Base-by-base conservation (phyloP, 2,888 invertebrate genomes). In the Agrilus mali region DNA sequence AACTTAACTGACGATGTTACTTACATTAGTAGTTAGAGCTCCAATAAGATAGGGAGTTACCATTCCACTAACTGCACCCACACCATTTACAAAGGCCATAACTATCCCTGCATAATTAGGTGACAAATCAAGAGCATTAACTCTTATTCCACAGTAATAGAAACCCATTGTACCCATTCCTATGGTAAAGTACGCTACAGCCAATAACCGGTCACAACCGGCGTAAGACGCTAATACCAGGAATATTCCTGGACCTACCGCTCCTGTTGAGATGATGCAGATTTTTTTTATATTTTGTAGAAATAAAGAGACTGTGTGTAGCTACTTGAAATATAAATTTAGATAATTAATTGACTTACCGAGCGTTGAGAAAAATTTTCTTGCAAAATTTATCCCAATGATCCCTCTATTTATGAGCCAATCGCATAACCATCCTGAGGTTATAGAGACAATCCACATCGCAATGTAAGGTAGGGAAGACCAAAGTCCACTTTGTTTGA, bases 141-240 rank as follows among this genome's bases (percentile, higher is more conserved):
- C 77, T 60, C 79, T 77, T 55, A 80, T 73, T 46, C 77, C 77
- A 53, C 80, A 77, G 56, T 81, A 82, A 61, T 77, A 82, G 1
- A 78, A 75, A 2, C 79, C 82, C 79, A 81, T 80, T 47, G 78
- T 73, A 31, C 74, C 75, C 77, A 79, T 74, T 32, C 70, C 74
- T 27, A 74, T 60, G 41, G 78, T 74, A 58, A 79, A 77, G 44
- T 77, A 64, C 4, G 55, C 49, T 35, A 72, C 69, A 6, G 78
- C 71, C 38, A 71, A 58, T 47, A 63, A 55, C 14, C 60, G 36
- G 53, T 78, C 65, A 55, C 78, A 79, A 35, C 76, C 78, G 2
- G 75, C 73, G 57, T 79, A 78, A 40, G 77, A 75, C 34, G 78
- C 79, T 41, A 71, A 67, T 49, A 80, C 68, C 38, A 80, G 72